A percentile compares a stretch with the other conserved stretches of the same genome.
These are phyloP conservation scores for Eulemur macaco DNA, from an alignment of 2,113 vertebrate species.

Conservation along the genomic window DNA sequence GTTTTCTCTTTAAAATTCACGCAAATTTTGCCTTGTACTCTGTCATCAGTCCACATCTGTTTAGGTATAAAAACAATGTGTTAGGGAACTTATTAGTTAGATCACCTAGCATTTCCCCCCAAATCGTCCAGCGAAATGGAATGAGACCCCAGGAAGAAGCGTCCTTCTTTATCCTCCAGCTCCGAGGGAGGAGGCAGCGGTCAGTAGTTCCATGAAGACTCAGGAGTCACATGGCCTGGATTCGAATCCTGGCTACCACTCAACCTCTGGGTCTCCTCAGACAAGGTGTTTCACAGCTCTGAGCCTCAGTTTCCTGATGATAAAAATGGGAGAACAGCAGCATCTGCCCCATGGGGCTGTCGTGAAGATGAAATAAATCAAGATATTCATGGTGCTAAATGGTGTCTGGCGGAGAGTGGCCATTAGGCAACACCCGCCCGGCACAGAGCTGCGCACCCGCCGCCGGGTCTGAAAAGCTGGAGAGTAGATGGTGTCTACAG, in stretches of 20 bases:
- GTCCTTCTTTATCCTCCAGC: not conserved
- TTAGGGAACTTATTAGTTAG: not conserved
- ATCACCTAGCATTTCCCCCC: not conserved
- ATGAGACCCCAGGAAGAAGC: not conserved
- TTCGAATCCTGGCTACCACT: too few species aligned
- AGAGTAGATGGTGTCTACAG: too few species aligned
- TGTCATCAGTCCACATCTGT: not conserved
- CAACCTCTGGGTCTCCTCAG: not conserved
- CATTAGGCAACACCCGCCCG: rapidly evolving
- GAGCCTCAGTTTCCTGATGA: not conserved
- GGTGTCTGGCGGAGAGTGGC: not conserved
- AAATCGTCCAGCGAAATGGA: not conserved
- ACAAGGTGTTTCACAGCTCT: not conserved
- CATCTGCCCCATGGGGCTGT: rapidly evolving
- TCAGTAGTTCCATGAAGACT: not conserved
- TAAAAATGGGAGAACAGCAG: not conserved
- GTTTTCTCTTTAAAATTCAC: not conserved
- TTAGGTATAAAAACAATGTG: not conserved
- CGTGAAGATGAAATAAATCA: rapidly evolving
- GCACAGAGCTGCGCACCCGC: rapidly evolving
- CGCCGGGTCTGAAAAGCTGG: not conserved
- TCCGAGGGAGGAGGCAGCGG: not conserved
- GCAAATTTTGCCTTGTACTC: not conserved
- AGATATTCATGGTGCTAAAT: rapidly evolving
- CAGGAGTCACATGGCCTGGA: not conserved